Percentiles rank a stretch among this genome's conserved stretches.
These are phyloP conservation scores for Coptotermes formosanus DNA, from an alignment of 1,140 invertebrate species.

Conservation along the genomic window DNA sequence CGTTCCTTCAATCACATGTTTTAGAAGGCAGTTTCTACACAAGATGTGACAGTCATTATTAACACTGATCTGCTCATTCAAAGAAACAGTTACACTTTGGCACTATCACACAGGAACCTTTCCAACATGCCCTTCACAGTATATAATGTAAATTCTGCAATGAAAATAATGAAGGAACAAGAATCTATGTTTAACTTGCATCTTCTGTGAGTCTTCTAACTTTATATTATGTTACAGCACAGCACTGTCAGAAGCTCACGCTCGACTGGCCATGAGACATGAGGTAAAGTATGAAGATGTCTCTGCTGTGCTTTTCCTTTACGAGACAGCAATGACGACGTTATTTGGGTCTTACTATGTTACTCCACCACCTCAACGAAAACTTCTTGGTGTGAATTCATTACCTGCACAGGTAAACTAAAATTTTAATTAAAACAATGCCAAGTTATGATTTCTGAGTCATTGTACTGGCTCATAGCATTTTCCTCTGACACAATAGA, in stretches of 20 bases:
- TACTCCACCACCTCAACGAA: slow-evolving; percentile 19
- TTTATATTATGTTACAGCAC: slow-evolving; percentile 34
- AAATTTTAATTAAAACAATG: background rate
- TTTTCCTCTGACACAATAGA: no score
- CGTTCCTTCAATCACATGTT: no score
- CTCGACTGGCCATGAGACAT: slow-evolving; percentile 35
- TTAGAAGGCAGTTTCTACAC: no score
- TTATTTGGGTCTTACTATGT: slow-evolving; percentile 22
- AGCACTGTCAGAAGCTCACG: slow-evolving; percentile 37
- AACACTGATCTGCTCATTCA: no score
- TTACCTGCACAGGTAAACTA: background rate
- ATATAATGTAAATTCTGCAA: no score
- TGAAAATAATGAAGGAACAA: no score
- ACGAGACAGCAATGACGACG: slow-evolving; percentile 36
- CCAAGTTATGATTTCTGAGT: no score
- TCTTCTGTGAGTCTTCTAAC: background rate
- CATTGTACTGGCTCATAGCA: no score
- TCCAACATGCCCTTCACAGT: no score
- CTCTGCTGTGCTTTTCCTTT: slow-evolving; percentile 36
- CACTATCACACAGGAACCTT: no score
- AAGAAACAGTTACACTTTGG: no score
- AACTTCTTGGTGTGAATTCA: background rate
- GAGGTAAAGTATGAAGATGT: slow-evolving; percentile 37
- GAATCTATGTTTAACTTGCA: background rate
- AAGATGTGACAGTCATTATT: no score